phyloP scores from a whole-genome alignment of 1,140 invertebrate genomes.

The Orius laevigatus region DNA sequence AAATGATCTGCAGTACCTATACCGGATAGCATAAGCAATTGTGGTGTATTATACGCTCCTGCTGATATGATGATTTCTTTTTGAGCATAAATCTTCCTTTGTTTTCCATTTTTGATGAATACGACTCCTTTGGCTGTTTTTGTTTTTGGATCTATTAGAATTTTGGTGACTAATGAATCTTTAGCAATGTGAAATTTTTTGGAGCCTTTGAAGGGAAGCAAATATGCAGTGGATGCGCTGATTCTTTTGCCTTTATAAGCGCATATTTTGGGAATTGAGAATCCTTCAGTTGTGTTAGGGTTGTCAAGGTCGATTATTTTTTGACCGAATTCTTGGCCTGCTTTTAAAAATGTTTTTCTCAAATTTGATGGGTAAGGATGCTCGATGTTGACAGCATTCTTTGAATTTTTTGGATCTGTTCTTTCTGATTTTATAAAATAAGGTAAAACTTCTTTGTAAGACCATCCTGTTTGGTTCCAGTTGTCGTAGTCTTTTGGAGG shows the following conservation, averaged over 20 bases:
- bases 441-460: slow-evolving; percentile 37
- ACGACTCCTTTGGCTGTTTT: slow-evolving; percentile 39
- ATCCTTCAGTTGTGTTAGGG: slow-evolving; percentile 27
- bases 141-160: slow-evolving; percentile 36
- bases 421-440: slow-evolving; percentile 36
- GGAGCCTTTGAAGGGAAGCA: slow-evolving; percentile 33
- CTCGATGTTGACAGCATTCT: slow-evolving; percentile 22
- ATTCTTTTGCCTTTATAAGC: slow-evolving; percentile 31
- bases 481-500: slow-evolving; percentile 54
- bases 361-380: slow-evolving; percentile 21
- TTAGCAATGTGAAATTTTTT: slow-evolving; percentile 35
- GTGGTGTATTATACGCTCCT: slow-evolving; percentile 79
- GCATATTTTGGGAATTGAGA: slow-evolving; percentile 25
- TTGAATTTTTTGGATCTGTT: slow-evolving; percentile 24
- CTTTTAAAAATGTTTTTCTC: slow-evolving; percentile 30
- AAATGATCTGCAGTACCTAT: slow-evolving; percentile 44
- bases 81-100: slow-evolving; percentile 48
- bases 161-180: slow-evolving; percentile 33
- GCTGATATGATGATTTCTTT: slow-evolving; percentile 62
- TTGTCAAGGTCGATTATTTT: slow-evolving; percentile 34
- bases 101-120: slow-evolving; percentile 36
- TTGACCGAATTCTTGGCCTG: slow-evolving; percentile 33
- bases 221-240: slow-evolving; percentile 37
- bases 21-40: slow-evolving; percentile 79
- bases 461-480: slow-evolving; percentile 53